These are phyloP conservation scores for Maniola jurtina DNA, from an alignment of 1,140 invertebrate genomes.

Conservation along the genomic window DNA sequence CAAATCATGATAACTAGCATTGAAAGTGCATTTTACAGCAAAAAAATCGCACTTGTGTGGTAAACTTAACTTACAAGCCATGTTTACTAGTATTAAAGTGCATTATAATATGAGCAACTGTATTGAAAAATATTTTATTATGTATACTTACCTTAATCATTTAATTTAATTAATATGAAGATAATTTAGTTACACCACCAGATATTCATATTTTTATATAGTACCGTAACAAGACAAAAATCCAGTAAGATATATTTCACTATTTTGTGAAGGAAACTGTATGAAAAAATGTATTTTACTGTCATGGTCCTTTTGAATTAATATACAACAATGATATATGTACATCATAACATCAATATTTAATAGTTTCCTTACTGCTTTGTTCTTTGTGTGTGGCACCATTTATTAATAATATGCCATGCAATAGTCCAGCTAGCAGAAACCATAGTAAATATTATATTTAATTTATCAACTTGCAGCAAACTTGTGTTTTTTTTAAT, in stretches of 20 bases:
- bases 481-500: slow-evolving; percentile 11
- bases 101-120: no score
- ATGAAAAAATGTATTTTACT: slow-evolving; percentile 26
- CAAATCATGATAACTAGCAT: no score
- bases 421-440: slow-evolving; percentile 52
- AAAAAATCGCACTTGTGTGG: no score
- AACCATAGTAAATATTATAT: slow-evolving; percentile 22
- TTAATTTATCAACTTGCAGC: slow-evolving; percentile 16
- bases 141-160: no score
- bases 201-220: neutral
- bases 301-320: slow-evolving; percentile 13
- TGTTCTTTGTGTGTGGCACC: slow-evolving; percentile 30
- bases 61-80: no score
- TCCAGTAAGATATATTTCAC: neutral
- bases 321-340: slow-evolving; percentile 24
- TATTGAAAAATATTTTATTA: no score
- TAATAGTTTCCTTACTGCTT: slow-evolving; percentile 37
- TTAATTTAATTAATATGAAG: no score
- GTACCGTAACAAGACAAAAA: neutral
- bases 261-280: neutral
- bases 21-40: no score
- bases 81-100: no score
- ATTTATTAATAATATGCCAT: slow-evolving; percentile 35
- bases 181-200: no score
- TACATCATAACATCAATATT: slow-evolving; percentile 42